Evolutionary conservation across 2,888 invertebrate genomes (phyloP), one percentile per base, ranked within the genome.

Genomic region (Drosophila dives): DNA sequence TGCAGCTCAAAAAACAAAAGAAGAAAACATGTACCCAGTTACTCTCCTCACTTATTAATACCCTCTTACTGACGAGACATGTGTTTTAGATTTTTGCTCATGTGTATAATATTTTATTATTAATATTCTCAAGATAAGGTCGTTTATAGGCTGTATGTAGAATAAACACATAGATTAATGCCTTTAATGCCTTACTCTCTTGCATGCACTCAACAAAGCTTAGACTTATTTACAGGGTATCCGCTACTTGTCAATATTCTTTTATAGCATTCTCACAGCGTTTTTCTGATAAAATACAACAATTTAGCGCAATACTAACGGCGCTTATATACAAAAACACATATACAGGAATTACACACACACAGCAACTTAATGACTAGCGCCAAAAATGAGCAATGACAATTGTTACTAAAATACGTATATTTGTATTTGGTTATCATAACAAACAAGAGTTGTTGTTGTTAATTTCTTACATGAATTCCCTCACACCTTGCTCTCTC

Each of bases 281-380:
- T 56, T 72, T 75, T 72, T 70, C 66, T 79, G 87, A 89, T 89
- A 86, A 84, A 80, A 66, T 54, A 79, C 76, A 83, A 78, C 76
- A 83, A 76, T 75, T 89, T 73, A 75, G 64, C 72, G 70, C 77
- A 80, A 70, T 77, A 81, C 79, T 86, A 81, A 73, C 74, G 75
- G 72, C 71, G 74, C 70, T 89, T 89, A 76, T 72, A 62, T 75
- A 79, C 67, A n/a, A 49, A 40, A 29, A 66, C 29, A 64, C 42
- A 61, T 29, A 34, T 53, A 64, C 59, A 50, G 38, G n/a, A 29
- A 12, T 8, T 8, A 75, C 64, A 69, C 45, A 50, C 33, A 56
- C 12, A 11, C 56, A 45, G 12, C 15, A 59, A 67, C 26, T 60
- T 45, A 70, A 65, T 69, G 60, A 63, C 66, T 77, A 63, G 61